Evolutionary conservation across 2,797 vertebrate genomes (phyloP), one percentile per base, ranked within the genome.

Genomic region (Tokudaia muenninki): DNA sequence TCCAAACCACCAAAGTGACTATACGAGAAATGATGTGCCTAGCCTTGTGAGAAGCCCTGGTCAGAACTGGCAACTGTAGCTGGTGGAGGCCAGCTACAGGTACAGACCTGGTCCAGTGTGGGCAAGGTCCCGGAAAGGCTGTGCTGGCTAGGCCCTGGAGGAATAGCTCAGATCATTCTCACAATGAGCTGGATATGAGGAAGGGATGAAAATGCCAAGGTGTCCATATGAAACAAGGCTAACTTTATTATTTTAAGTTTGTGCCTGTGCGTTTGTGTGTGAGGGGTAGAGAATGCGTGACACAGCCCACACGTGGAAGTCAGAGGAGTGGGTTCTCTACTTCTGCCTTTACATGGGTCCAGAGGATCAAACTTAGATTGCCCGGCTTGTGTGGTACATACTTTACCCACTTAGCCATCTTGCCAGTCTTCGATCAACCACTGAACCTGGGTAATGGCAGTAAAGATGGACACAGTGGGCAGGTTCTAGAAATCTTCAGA

Each of bases 121-220:
- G 37, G 29, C 3, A 24, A 21, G 29, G 16, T 77, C n/a, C 19
- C 21, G 5, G n/a, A 22, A n/a, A 87, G 14, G 52, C 3, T 1
- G 7, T 17, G 37, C 3, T 12, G 37, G 41, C 70, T 41, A 87
- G 61, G 44, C 34, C 37, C 83, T 44, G 61, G 87, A 63, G 26
- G 41, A 9, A 13, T 21, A n/a, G 37, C 2, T 50, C 81, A 77
- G 59, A 26, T 78, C 67, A 47, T 47, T 22, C 24, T 19, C n/a
- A 14, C 57, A 19, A 13, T 0, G 21, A 22, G 44, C 14, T 0
- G 6, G 70, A 29, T 52, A 7, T 0, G 12, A 19, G 41, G 22
- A 34, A 31, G 50, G 8, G 57, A 34, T 65, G 6, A 29, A 37
- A 11, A 24, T 41, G 26, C 77, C 94, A 55, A 70, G 63, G 79